Evolutionary conservation across 1,140 invertebrate species (phyloP).

Genomic region (Tetramorium simillimum): DNA sequence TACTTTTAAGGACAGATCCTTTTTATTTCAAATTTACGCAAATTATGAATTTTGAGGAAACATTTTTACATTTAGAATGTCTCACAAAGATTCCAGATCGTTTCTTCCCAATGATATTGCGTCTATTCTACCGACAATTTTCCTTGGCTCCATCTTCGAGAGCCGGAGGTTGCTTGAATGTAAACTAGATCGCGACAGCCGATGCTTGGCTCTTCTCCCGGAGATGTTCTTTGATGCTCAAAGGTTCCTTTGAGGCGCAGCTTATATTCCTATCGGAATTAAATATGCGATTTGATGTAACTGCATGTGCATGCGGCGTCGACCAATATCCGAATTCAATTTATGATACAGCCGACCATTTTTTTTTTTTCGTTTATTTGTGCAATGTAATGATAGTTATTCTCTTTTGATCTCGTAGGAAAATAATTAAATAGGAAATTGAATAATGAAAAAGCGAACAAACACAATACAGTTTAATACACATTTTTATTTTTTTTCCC

Average conservation of each 20-base stretch:
- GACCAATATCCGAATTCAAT: constrained; percentile 59
- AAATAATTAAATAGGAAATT: constrained; percentile 9
- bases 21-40: neutral
- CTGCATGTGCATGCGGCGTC: constrained; percentile 48
- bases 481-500: neutral
- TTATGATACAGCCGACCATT: constrained; percentile 23
- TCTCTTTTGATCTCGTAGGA: neutral
- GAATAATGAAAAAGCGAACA: neutral
- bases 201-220: constrained; percentile 56
- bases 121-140: constrained; percentile 36
- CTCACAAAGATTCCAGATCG: constrained; percentile 18
- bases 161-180: constrained; percentile 50
- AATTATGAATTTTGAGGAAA: constrained; percentile 25
- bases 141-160: constrained; percentile 39
- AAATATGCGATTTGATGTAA: constrained; percentile 62
- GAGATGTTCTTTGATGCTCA: constrained; percentile 53
- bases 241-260: constrained; percentile 47
- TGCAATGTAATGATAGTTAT: constrained; percentile 24
- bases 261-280: constrained; percentile 62
- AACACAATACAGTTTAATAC: constrained; percentile 10
- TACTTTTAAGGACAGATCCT: neutral
- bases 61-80: constrained; percentile 1
- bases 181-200: constrained; percentile 58
- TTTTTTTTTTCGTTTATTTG: constrained; percentile 26
- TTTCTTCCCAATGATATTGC: constrained; percentile 53